These are phyloP conservation scores for Ophioninae sp. DNA, from an alignment of 2,888 invertebrate species.

Conservation along the genomic window DNA sequence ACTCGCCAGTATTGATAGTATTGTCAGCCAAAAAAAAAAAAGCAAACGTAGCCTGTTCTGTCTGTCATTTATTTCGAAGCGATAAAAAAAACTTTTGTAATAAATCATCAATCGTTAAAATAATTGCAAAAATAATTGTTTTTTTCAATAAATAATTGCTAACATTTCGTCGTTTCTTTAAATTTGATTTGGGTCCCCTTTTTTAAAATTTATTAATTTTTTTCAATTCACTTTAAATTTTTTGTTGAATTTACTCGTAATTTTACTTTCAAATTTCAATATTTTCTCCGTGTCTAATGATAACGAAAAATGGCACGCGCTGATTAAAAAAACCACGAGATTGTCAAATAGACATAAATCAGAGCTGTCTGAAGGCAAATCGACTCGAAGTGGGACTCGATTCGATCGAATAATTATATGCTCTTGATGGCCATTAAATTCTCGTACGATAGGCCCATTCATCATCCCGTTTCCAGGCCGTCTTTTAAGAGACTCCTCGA, in stretches of 20 bases:
- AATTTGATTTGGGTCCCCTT: too few relatives aligned
- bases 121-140: too few relatives aligned
- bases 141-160: too few relatives aligned
- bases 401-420: slow-evolving; percentile 23
- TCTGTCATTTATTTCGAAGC: too few relatives aligned
- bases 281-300: neutral
- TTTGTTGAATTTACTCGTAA: too few relatives aligned
- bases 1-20: neutral
- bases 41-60: too few relatives aligned
- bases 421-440: slow-evolving; percentile 36
- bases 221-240: neutral
- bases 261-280: neutral
- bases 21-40: neutral
- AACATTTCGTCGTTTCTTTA: too few relatives aligned
- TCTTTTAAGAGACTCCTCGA: slow-evolving; percentile 1
- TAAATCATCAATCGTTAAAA: too few relatives aligned
- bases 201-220: too few relatives aligned
- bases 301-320: neutral
- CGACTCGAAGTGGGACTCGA: neutral
- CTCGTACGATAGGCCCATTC: slow-evolving; percentile 26
- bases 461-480: neutral
- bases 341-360: neutral
- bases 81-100: too few relatives aligned
- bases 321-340: neutral
- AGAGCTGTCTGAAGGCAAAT: neutral